Evolutionary conservation across 2,797 vertebrate genomes (phyloP).

Genomic region (Petrocephalus sullivani): DNA sequence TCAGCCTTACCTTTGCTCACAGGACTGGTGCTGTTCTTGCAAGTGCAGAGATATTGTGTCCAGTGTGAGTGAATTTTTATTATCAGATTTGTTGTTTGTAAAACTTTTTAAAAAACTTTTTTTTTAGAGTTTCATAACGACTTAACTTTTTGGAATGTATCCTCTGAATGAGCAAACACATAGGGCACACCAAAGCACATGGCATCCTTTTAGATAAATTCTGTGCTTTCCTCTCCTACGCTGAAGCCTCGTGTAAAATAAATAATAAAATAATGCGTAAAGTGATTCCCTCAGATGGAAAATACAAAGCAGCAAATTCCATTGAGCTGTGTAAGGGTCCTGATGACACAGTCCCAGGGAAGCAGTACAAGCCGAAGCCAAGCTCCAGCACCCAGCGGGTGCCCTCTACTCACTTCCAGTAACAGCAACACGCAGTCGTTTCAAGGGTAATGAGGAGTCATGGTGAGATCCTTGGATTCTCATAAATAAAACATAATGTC

Average conservation of each 20-base stretch:
- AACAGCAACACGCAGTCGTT: neutral
- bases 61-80: neutral
- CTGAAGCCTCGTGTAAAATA: neutral
- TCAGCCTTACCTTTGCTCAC: neutral
- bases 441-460: neutral
- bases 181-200: neutral
- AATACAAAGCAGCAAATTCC: neutral
- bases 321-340: neutral
- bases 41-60: neutral
- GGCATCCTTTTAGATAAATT: neutral
- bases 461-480: neutral
- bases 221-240: neutral
- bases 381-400: neutral
- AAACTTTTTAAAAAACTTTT: neutral
- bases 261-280: neutral
- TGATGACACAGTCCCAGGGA: neutral
- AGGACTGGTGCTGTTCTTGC: neutral
- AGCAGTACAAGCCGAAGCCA: neutral
- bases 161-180: neutral
- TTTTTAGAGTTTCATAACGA: neutral
- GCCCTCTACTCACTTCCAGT: neutral
- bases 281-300: neutral
- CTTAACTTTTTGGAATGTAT: neutral
- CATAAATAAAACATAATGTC: neutral
- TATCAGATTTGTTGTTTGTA: neutral